phyloP scores from a whole-genome alignment of 2,888 invertebrate species.

The Meandrusa payeni region DNA sequence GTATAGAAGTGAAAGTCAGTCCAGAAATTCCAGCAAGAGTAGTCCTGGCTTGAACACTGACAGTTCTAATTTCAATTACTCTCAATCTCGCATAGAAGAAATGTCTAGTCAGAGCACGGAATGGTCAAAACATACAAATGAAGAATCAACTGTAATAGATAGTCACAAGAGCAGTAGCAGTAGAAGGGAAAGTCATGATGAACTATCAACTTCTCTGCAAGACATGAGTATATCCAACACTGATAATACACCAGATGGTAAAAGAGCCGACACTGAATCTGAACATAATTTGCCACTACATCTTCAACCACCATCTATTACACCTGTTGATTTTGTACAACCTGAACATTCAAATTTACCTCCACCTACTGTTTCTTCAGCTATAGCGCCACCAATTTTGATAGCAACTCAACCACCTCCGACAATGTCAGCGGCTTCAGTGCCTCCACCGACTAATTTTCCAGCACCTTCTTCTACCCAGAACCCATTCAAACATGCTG shows the following conservation, averaged over 20 bases:
- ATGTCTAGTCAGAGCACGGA: conserved; percentile 49
- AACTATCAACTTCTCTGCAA: conserved; percentile 54
- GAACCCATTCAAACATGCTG: conserved; percentile 72
- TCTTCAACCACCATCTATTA: conserved; percentile 22
- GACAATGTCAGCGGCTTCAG: conserved; percentile 27
- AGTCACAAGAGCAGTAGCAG: conserved; percentile 39
- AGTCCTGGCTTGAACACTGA: conserved; percentile 67
- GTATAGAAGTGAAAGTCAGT: conserved; percentile 80
- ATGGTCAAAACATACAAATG: conserved; percentile 49
- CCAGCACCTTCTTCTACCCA: conserved; percentile 45
- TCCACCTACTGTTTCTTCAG: conserved; percentile 6
- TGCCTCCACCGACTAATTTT: conserved; percentile 44
- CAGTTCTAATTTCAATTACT: conserved; percentile 63
- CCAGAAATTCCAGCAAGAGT: conserved; percentile 73
- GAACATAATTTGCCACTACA: conserved; percentile 26
- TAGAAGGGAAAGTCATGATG: conserved; percentile 51
- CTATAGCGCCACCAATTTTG: conserved; percentile 17
- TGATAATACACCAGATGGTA: conserved; percentile 42
- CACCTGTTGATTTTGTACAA: conserved; percentile 30
- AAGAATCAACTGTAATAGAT: conserved; percentile 43
- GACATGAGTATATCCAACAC: conserved; percentile 59
- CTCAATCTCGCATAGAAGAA: conserved; percentile 51
- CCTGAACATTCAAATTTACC: conserved; percentile 18
- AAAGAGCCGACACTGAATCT: conserved; percentile 29
- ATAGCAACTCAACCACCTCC: conserved; percentile 25